Percentiles rank a stretch among this genome's conserved stretches.
These are phyloP conservation scores for Arenaria interpres DNA, from an alignment of 2,113 vertebrate species.

Conservation along the genomic window DNA sequence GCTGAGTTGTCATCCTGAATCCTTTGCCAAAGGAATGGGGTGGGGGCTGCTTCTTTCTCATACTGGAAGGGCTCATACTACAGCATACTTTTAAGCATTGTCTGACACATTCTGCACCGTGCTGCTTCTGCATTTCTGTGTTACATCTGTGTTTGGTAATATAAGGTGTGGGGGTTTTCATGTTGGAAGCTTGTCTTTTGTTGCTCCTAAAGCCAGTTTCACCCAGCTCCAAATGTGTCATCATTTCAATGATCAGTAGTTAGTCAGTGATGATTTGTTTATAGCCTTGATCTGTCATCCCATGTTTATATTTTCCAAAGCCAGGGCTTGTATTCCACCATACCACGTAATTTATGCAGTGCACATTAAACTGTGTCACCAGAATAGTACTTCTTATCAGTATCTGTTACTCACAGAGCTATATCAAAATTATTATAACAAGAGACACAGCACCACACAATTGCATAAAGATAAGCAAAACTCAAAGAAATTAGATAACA, in stretches of 20 bases:
- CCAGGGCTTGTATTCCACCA: background rate
- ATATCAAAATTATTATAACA: background rate
- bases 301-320: background rate
- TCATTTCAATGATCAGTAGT: background rate
- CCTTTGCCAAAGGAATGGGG: background rate
- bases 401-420: background rate
- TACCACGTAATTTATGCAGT: background rate
- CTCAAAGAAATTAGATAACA: background rate
- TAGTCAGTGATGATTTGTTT: background rate
- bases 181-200: background rate
- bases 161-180: background rate
- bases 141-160: background rate
- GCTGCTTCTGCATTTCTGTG: background rate
- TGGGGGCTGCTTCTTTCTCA: accelerated
- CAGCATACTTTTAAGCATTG: background rate
- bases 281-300: background rate
- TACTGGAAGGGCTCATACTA: background rate
- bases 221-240: background rate
- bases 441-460: background rate
- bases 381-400: background rate
- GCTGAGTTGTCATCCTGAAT: background rate
- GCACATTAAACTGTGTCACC: background rate
- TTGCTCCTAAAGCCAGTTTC: background rate
- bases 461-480: background rate
- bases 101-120: background rate